Conservation (phyloP, 2,888 invertebrate genomes). For the Pristionchus maxplancki region DNA sequence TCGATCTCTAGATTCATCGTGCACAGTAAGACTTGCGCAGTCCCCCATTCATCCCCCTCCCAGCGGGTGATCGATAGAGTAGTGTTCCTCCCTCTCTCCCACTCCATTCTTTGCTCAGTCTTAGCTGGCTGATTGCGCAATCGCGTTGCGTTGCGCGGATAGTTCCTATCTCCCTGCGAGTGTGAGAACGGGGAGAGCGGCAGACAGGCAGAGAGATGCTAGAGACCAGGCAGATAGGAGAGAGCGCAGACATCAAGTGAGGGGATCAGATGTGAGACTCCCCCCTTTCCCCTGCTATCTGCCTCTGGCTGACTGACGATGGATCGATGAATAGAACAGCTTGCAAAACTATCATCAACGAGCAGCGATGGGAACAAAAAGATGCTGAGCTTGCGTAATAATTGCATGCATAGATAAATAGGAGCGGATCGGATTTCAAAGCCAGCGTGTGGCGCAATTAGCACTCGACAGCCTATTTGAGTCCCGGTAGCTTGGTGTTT, state of each 20-base stretch:
- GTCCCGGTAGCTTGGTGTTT: background rate
- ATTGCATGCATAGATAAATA: background rate
- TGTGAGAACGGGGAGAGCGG: slow-evolving; percentile 22
- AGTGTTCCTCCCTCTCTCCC: background rate
- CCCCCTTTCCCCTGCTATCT: background rate
- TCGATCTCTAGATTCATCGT: no score
- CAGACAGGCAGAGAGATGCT: background rate
- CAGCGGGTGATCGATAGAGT: slow-evolving; percentile 6
- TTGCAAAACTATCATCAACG: background rate
- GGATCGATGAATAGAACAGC: background rate
- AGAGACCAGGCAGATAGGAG: background rate
- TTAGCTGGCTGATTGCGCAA: background rate
- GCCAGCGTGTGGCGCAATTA: background rate
- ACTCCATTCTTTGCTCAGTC: slow-evolving; percentile 39
- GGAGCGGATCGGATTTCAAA: background rate
- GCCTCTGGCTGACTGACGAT: no score
- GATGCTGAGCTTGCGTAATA: background rate
- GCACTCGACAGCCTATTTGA: background rate
- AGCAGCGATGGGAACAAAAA: background rate
- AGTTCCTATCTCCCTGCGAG: slow-evolving; percentile 24
- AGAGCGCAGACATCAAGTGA: background rate
- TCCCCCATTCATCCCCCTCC: background rate
- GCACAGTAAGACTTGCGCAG: no score
- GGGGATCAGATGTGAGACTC: slow-evolving; percentile 16
- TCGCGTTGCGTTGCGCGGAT: background rate